Percentiles rank a stretch among this genome's conserved stretches.
These are phyloP conservation scores for Chalcis sispes DNA, from an alignment of 2,888 invertebrate genomes.

Conservation along the genomic window DNA sequence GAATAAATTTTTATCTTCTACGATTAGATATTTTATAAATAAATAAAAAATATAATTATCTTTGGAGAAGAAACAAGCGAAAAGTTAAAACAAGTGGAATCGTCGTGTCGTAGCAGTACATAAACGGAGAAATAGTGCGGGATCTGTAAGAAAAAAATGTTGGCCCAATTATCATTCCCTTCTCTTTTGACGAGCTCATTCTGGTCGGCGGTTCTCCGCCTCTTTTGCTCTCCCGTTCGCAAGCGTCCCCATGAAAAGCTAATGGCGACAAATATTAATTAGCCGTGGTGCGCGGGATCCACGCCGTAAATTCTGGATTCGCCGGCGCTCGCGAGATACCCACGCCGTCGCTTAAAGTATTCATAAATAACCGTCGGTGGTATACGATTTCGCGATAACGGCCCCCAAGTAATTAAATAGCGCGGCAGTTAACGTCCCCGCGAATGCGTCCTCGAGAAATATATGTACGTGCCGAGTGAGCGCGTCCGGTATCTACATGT, in stretches of 20 bases:
- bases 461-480: conserved; percentile 52
- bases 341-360: conserved; percentile 66
- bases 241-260: conserved; percentile 49
- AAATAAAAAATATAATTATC: no score
- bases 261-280: conserved; percentile 75
- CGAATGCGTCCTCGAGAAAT: conserved; percentile 64
- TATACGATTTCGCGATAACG: conserved; percentile 70
- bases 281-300: conserved; percentile 58
- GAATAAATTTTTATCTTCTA: conserved; percentile 22
- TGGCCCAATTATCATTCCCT: conserved; percentile 59
- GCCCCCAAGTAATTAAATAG: conserved; percentile 67
- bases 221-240: background rate
- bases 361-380: conserved; percentile 70
- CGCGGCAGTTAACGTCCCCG: conserved; percentile 66
- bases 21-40: no score
- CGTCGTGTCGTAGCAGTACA: no score
- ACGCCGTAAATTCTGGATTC: conserved; percentile 62
- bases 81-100: background rate
- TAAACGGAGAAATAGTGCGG: background rate
- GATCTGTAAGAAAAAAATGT: conserved; percentile 26
- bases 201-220: no score
- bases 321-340: conserved; percentile 59
- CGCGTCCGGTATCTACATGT: conserved; percentile 19
- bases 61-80: background rate
- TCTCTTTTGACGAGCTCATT: conserved; percentile 7